Evolutionary conservation across 1,140 invertebrate species (phyloP).

Genomic region (Dryas iulia): DNA sequence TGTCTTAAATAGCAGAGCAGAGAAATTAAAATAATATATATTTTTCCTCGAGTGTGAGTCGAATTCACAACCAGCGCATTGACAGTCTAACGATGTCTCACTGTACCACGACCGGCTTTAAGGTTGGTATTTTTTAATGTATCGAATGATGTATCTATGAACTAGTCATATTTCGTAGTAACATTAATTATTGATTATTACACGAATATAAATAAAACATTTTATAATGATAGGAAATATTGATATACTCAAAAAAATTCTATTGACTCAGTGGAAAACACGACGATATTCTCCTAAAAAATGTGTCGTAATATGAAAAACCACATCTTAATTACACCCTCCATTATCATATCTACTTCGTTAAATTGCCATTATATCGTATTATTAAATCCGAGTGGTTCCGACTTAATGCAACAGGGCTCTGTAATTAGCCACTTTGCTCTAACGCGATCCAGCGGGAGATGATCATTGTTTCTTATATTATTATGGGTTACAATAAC

Average conservation of each 20-base stretch:
- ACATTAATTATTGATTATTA: too few species aligned
- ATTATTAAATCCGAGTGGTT: slow-evolving; percentile 15
- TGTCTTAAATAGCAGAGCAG: too few species aligned
- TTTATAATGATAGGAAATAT: not conserved
- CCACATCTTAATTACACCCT: slow-evolving; percentile 5
- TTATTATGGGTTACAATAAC: not conserved
- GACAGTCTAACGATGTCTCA: too few species aligned
- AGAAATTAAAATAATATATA: too few species aligned
- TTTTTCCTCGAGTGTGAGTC: too few species aligned
- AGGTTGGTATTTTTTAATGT: not conserved
- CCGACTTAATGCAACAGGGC: not conserved
- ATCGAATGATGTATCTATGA: not conserved
- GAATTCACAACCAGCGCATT: too few species aligned
- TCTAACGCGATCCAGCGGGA: not conserved
- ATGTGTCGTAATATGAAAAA: slow-evolving; percentile 1
- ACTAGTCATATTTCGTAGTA: too few species aligned
- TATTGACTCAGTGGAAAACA: not conserved
- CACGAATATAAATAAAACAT: not conserved
- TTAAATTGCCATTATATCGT: slow-evolving; percentile 19
- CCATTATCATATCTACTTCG: slow-evolving; percentile 15
- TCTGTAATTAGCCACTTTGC: slow-evolving; percentile 11
- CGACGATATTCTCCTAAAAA: not conserved
- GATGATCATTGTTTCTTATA: not conserved
- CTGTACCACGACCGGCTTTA: too few species aligned
- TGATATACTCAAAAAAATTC: not conserved